Evolutionary conservation across 2,888 invertebrate genomes (phyloP).

Genomic region (Ochropacha duplaris): DNA sequence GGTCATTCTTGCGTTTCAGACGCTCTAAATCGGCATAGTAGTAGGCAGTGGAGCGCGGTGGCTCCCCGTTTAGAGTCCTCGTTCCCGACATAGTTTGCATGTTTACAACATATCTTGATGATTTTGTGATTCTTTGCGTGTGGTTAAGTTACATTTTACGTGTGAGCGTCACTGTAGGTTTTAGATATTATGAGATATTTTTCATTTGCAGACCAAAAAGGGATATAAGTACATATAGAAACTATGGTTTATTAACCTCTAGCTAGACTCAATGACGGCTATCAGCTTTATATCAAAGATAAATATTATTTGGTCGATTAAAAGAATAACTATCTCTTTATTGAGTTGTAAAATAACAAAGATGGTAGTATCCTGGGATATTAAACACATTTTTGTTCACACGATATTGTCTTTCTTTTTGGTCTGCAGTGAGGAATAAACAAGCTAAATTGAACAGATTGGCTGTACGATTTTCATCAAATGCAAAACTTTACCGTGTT

Average conservation of each 20-base stretch:
- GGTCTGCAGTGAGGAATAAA: not conserved
- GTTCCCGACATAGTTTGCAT: slow-evolving; percentile 50
- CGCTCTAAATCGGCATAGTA: slow-evolving; percentile 84
- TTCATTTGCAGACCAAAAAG: not conserved
- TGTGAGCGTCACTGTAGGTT: not conserved
- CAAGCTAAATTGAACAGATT: not conserved
- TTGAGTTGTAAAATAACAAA: not conserved
- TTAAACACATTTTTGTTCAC: too few relatives aligned
- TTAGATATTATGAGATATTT: not conserved
- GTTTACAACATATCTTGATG: slow-evolving; percentile 29
- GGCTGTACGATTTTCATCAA: not conserved
- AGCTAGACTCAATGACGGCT: too few relatives aligned
- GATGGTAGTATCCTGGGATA: not conserved
- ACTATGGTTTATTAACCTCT: too few relatives aligned
- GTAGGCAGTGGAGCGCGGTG: slow-evolving; percentile 83
- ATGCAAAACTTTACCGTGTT: too few relatives aligned
- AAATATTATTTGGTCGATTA: too few relatives aligned
- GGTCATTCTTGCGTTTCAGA: slow-evolving; percentile 66
- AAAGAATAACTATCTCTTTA: not conserved
- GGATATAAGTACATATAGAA: not conserved
- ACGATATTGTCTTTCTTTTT: not conserved
- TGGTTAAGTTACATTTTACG: not conserved
- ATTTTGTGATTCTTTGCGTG: slow-evolving; percentile 1
- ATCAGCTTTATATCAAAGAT: too few relatives aligned
- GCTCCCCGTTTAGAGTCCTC: slow-evolving; percentile 74